Evolutionary conservation across 2,113 vertebrate genomes (phyloP).

Genomic region (Bubalus kerabau): DNA sequence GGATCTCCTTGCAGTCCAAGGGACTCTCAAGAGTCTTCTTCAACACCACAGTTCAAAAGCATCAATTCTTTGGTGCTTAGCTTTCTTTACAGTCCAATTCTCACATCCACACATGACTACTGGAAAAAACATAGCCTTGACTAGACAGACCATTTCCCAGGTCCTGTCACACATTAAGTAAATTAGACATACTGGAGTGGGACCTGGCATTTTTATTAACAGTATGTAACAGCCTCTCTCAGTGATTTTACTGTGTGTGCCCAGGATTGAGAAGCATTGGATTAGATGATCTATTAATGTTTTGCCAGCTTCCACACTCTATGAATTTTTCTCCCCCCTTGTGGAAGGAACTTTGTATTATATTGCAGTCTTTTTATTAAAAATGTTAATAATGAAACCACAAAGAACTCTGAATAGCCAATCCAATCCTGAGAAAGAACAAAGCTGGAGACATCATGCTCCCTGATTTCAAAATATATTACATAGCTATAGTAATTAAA

Average conservation of each 20-base stretch:
- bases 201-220: background rate
- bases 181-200: background rate
- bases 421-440: background rate
- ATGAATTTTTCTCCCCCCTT: background rate
- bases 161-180: background rate
- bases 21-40: no score
- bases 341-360: background rate
- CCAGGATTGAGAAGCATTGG: background rate
- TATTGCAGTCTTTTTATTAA: background rate
- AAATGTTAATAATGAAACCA: background rate
- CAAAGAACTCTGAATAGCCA: background rate
- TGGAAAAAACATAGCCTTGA: no score
- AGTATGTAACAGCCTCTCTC: background rate
- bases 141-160: background rate
- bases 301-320: background rate
- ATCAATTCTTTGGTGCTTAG: no score
- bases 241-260: background rate
- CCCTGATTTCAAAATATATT: background rate
- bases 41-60: no score
- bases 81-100: no score
- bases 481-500: background rate
- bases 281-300: background rate
- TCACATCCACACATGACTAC: no score
- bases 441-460: background rate
- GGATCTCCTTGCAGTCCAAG: no score